Evolutionary conservation across 2,797 vertebrate genomes (phyloP).

Genomic region (Tauraco hartlaubi): DNA sequence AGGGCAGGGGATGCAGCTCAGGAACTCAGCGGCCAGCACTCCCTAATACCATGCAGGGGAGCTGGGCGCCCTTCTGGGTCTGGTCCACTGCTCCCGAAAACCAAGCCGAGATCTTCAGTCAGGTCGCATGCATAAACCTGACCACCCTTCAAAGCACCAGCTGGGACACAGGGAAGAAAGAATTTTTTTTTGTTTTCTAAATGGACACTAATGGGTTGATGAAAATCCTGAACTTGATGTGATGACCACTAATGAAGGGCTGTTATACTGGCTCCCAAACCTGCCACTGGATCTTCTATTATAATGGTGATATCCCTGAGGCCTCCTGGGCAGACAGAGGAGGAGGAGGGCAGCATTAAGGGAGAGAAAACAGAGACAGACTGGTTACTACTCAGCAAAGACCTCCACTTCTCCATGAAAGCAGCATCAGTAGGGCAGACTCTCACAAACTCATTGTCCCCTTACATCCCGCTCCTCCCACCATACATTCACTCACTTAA

Average conservation of each 20-base stretch:
- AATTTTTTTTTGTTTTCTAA: not conserved
- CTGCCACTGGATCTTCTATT: conserved; percentile 98
- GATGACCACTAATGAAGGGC: conserved; percentile 58
- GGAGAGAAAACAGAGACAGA: conserved; percentile 57
- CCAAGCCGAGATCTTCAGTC: conserved; percentile 2
- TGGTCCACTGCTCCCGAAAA: not conserved
- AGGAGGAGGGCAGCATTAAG: conserved; percentile 61
- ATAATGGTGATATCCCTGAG: conserved; percentile 98
- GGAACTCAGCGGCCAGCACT: not conserved
- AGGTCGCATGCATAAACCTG: conserved; percentile 43
- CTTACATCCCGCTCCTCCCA: not conserved
- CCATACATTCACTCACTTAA: not conserved
- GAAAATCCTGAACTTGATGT: conserved; percentile 50
- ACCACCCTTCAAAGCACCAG: not conserved
- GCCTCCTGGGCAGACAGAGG: conserved; percentile 82
- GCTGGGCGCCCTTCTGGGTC: not conserved
- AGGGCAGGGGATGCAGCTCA: not conserved
- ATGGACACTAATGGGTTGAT: conserved; percentile 73
- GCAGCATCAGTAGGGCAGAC: not conserved
- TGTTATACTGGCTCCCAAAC: conserved; percentile 86
- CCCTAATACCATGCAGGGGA: conserved; percentile 10
- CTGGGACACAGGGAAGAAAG: not conserved
- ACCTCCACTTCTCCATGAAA: not conserved
- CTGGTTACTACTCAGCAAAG: conserved; percentile 50
- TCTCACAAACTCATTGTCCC: not conserved